These are phyloP conservation scores for Clarias platycephalus DNA, from an alignment of 2,797 vertebrate species.

Conservation along the genomic window DNA sequence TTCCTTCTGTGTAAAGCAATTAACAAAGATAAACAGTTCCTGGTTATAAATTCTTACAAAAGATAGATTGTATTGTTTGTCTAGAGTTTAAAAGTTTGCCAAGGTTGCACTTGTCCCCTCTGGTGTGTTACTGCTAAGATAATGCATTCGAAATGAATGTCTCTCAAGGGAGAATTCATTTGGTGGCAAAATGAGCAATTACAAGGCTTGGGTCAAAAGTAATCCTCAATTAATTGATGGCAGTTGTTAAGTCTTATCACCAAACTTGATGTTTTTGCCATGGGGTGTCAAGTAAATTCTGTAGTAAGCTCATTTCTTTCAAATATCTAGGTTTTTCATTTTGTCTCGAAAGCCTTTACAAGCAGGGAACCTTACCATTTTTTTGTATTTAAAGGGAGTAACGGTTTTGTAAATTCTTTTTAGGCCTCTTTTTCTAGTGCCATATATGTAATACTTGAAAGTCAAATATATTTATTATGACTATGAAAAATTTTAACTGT, in stretches of 20 bases:
- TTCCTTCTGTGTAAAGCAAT: neutral
- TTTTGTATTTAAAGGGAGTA: neutral
- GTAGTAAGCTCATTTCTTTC: conserved; percentile 3
- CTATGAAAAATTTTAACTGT: no score
- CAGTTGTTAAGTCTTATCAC: conserved; percentile 33
- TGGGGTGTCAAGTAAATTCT: conserved; percentile 31
- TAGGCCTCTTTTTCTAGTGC: neutral
- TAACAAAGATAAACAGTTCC: neutral
- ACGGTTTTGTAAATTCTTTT: neutral
- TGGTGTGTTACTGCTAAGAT: conserved; percentile 35
- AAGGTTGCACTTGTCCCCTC: neutral
- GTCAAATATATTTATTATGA: no score
- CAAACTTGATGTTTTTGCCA: conserved; percentile 22
- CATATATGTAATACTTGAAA: neutral
- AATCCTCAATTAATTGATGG: conserved; percentile 35
- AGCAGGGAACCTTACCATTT: neutral
- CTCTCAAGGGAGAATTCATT: conserved; percentile 36
- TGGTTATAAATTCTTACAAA: neutral
- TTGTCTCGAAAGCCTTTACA: neutral
- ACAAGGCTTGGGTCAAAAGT: conserved; percentile 44
- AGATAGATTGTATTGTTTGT: no score
- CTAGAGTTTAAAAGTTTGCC: neutral
- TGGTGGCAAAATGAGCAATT: conserved; percentile 44
- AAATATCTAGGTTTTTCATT: neutral
- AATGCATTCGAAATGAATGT: conserved; percentile 38